Evolutionary conservation across 23 tunicate species (phyloP), one percentile per base, ranked within the genome.

Genomic region (Ascidia mentula): DNA sequence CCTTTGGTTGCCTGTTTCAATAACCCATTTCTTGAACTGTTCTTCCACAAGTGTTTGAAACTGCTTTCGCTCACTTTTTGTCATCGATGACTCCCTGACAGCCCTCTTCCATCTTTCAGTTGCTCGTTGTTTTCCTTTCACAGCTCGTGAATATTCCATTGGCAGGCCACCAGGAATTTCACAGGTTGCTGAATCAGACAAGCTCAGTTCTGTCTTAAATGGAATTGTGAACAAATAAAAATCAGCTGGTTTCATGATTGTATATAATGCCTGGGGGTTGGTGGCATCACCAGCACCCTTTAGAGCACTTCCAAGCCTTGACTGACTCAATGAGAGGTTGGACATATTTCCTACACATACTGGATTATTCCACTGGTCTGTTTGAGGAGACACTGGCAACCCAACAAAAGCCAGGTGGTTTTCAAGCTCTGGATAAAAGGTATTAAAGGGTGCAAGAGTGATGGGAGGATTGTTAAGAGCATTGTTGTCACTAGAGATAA

Each of bases 331-430:
- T 40, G 89, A 71, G 6, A 40, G 0, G 46, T 46, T 79, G 32
- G 28, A 5, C 36, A 34, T 15, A 73, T 73, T 86, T 6, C 75
- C 77, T 36, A 93, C 35, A 53, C 90, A 80, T 34, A 88, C 61
- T 31, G 98, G 89, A 37, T 83, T 88, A 40, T 93, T 88, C 98
- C 98, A 93, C 72, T 88, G 80, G 59, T 93, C 88, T 2, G 84
- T 93, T 70, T 93, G 82, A n/a, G 93, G 93, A 18, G 98, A 93
- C 6, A 88, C 80, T 1, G 88, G 60, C 17, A 88, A 74, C 26
- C 98, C 98, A 36, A 88, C 76, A 45, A 60, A 74, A 22, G 90
- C 86, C 34, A 93, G 75, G 72, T 93, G 98, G 2, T 37, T 39
- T 73, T 85, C 98, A 22, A 93, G 81, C 15, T 84, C 69, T 39